phyloP scores from a whole-genome alignment of 2,888 invertebrate species.

The Diarsia brunnea region DNA sequence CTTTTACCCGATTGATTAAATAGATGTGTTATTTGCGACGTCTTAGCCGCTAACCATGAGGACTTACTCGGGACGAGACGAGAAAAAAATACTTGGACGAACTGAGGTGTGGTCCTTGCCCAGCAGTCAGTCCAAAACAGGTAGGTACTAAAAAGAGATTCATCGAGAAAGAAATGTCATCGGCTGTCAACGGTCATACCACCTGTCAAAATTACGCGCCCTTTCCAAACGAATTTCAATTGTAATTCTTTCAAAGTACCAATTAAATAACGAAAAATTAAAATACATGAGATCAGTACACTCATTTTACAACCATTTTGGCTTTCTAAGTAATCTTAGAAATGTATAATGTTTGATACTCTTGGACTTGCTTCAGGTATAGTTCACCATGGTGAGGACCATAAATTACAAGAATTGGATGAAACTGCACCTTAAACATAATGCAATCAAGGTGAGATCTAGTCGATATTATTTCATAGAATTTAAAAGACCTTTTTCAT shows the following conservation, averaged over 20 bases:
- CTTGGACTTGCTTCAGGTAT: background rate
- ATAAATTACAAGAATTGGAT: background rate
- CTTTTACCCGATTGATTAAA: background rate
- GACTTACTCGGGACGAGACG: background rate
- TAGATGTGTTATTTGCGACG: background rate
- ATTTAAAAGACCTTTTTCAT: background rate
- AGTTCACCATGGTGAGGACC: too few species aligned
- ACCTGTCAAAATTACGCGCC: conserved; percentile 9
- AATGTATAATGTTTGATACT: background rate
- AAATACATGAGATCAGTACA: background rate
- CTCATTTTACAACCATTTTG: background rate
- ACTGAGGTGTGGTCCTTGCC: background rate
- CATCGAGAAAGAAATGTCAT: background rate
- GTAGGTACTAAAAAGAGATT: background rate
- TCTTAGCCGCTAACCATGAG: background rate
- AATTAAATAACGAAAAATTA: background rate
- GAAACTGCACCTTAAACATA: background rate
- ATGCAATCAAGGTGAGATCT: conserved; percentile 3
- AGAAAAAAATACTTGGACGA: background rate
- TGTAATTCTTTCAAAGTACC: background rate
- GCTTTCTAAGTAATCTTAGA: background rate
- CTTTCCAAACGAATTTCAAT: background rate
- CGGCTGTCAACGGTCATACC: background rate
- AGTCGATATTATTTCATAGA: background rate
- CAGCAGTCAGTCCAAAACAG: background rate